Evolutionary conservation across 2,888 invertebrate species (phyloP).

Genomic region (Cheilosia impressa): DNA sequence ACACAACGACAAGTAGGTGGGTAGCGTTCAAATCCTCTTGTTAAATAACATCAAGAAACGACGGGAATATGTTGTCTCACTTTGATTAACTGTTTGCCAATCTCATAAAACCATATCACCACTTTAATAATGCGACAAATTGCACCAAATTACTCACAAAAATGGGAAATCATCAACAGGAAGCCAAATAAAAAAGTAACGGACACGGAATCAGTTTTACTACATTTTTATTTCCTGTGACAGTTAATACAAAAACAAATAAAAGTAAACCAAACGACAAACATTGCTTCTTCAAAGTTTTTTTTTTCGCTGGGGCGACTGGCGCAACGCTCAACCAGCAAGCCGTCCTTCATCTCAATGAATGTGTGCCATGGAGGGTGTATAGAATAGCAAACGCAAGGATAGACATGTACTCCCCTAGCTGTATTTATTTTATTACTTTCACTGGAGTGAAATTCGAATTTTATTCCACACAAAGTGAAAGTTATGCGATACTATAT

Average conservation of each 20-base stretch:
- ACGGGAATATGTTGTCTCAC: constrained; percentile 8
- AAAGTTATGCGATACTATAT: constrained; percentile 54
- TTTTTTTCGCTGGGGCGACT: constrained; percentile 10
- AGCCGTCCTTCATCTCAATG: constrained; percentile 4
- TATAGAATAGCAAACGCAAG: constrained; percentile 28
- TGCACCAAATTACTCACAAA: constrained; percentile 48
- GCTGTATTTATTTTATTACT: constrained; percentile 72
- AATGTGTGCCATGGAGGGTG: constrained; percentile 23
- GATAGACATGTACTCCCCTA: constrained; percentile 49
- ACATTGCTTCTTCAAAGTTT: constrained; percentile 1
- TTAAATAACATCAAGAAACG: not conserved
- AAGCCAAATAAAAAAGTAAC: constrained; percentile 34
- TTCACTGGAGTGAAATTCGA: constrained; percentile 66
- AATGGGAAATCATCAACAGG: constrained; percentile 39
- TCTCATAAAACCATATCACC: constrained; percentile 36
- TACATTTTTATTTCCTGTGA: constrained; percentile 64
- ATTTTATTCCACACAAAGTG: constrained; percentile 68
- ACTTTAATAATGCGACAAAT: constrained; percentile 50
- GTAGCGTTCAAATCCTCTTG: too few relatives aligned
- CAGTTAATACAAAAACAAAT: constrained; percentile 65
- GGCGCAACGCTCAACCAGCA: not conserved
- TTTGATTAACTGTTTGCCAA: constrained; percentile 24
- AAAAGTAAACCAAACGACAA: constrained; percentile 55
- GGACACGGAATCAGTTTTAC: constrained; percentile 62
- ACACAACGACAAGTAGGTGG: too few relatives aligned